Percentiles rank a stretch among this genome's conserved stretches.
These are phyloP conservation scores for Colius striatus DNA, from an alignment of 2,113 vertebrate genomes.

Conservation along the genomic window DNA sequence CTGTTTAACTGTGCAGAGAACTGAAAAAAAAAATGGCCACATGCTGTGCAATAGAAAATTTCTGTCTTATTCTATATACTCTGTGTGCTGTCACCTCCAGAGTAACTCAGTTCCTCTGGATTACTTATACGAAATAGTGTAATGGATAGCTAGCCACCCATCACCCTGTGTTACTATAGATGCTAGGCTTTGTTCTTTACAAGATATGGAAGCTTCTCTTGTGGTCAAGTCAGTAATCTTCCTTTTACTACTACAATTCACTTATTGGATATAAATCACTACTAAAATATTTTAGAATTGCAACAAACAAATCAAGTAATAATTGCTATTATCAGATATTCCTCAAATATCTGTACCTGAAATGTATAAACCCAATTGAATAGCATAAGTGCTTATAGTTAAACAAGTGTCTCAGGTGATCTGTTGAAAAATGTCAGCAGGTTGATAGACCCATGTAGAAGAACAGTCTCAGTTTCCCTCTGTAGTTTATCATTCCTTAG, in stretches of 20 bases:
- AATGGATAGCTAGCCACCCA: not conserved
- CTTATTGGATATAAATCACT: not conserved
- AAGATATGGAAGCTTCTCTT: not conserved
- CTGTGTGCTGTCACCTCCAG: not conserved
- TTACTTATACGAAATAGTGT: not conserved
- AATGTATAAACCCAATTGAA: not conserved
- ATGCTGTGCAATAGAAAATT: not conserved
- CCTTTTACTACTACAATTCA: not conserved
- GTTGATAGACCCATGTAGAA: not conserved
- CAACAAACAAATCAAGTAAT: not conserved
- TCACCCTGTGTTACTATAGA: not conserved
- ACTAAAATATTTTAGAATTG: not conserved
- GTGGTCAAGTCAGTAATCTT: not conserved
- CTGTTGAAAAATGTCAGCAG: not conserved
- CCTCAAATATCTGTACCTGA: not conserved
- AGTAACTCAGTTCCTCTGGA: not conserved
- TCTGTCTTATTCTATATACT: not conserved
- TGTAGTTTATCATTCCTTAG: not conserved
- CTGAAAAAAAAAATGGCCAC: not conserved
- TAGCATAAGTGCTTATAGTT: not conserved
- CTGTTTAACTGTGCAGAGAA: not conserved
- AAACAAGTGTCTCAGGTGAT: not conserved
- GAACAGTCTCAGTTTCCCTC: not conserved
- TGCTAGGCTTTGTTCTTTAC: not conserved
- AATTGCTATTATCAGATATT: not conserved